Base-by-base conservation (phyloP, 2,797 vertebrate species). In the Choloepus didactylus region DNA sequence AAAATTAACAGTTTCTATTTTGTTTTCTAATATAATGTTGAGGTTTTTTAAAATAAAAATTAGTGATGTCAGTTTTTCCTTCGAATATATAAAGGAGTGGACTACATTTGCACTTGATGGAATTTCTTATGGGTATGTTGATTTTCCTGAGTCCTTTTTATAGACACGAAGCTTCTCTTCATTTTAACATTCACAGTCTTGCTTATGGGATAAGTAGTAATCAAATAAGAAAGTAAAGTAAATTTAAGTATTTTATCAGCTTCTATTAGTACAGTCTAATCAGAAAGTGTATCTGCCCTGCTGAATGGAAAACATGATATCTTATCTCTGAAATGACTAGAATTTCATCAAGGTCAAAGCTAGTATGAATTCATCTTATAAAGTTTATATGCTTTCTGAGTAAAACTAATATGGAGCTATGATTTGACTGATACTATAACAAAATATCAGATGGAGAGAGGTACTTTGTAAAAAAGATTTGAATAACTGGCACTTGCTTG, bases 241-340 rank as follows among this genome's bases (percentile, higher is more conserved):
- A 84, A 77, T 56, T n/a, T 89, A 87, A 89, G 60, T 77, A 66
- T 79, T 93, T 80, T 46, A 70, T 86, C 18, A 75, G 18, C 18
- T 75, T 80, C 25, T 75, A 44, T 9, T 73, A 18, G 49, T 83
- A 67, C 8, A 84, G 56, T 56, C n/a, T 75, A 87, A 67, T 80
- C 41, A 66, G 44, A 87, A 88, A 95, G 10, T 27, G 12, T 38
- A 64, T 11, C 38, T 89, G 25, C n/a, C 77, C 12, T 51, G 75
- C 16, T 83, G 1, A 62, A 69, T 80, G 60, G 35, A 64, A 91
- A 91, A 75, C 18, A 69, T 46, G 62, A 69, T 88, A 49, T 64
- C 54, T 91, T 95, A 49, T 66, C 80, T 93, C 82, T 69, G 51
- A 92, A 83, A 91, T 66, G 27, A 93, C 31, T 49, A 31, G 25